phyloP scores from a whole-genome alignment of 2,113 vertebrate species.

The Pantherophis guttatus region DNA sequence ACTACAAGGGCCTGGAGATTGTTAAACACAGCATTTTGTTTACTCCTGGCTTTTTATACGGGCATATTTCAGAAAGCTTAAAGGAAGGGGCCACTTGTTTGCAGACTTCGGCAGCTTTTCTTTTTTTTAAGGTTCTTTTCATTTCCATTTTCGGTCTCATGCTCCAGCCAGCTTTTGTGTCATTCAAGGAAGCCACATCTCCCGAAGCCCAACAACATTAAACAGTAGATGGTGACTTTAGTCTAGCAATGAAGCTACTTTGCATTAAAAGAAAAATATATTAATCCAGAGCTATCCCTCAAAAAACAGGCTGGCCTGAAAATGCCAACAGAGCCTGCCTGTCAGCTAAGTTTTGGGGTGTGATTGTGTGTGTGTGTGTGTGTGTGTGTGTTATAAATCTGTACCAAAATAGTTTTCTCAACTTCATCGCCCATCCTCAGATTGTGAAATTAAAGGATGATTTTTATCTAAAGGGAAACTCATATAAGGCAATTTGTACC shows the following conservation, averaged over 20 bases:
- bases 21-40: slow-evolving; percentile 28
- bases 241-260: background rate
- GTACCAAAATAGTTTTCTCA: background rate
- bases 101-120: background rate
- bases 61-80: slow-evolving; percentile 20
- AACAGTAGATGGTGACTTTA: background rate
- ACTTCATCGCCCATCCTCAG: background rate
- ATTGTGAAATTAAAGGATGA: background rate
- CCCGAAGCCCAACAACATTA: background rate
- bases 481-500: background rate
- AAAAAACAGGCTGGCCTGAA: background rate
- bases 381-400: background rate
- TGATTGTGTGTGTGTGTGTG: too few relatives aligned
- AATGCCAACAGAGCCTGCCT: background rate
- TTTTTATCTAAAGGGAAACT: background rate
- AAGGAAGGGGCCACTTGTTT: slow-evolving; percentile 4
- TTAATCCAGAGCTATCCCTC: background rate
- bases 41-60: slow-evolving; percentile 16
- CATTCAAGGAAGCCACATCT: background rate
- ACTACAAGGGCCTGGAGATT: slow-evolving; percentile 25
- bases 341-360: background rate
- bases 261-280: background rate
- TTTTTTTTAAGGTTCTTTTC: background rate
- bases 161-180: background rate
- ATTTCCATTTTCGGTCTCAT: slow-evolving; percentile 5